phyloP scores from a whole-genome alignment of 2,113 vertebrate genomes.

The Notothenia rossii region DNA sequence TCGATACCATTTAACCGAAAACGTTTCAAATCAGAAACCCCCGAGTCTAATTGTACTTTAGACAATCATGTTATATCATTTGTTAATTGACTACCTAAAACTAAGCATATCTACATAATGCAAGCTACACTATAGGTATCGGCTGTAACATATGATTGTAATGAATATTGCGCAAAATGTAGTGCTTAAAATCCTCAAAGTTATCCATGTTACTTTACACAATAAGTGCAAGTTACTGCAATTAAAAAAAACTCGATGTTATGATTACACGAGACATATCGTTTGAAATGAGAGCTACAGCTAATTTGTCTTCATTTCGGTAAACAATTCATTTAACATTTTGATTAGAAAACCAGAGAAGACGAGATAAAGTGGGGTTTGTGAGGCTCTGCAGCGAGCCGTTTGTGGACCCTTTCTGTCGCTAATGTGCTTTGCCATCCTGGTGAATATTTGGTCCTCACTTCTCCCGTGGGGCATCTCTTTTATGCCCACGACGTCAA shows the following conservation, averaged over 20 bases:
- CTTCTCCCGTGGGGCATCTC: conserved; percentile 54
- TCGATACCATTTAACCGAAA: neutral
- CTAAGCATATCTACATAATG: conserved; percentile 50
- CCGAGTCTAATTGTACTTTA: neutral
- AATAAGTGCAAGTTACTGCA: neutral
- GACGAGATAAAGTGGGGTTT: neutral
- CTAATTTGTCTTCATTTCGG: neutral
- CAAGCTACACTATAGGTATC: conserved; percentile 19
- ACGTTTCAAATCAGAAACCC: neutral
- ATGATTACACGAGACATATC: neutral
- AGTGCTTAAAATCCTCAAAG: conserved; percentile 38
- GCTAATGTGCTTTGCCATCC: conserved; percentile 66
- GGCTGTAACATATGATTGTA: neutral
- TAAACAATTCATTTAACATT: neutral
- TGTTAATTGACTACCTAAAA: conserved; percentile 41
- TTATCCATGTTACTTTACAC: neutral
- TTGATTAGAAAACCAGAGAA: neutral
- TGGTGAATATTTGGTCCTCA: conserved; percentile 57
- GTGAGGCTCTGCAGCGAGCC: neutral
- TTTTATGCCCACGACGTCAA: conserved; percentile 16
- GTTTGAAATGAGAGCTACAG: neutral
- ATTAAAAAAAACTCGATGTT: neutral
- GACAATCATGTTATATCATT: conserved; percentile 26
- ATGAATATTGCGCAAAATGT: conserved; percentile 18
- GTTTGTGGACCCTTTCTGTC: conserved; percentile 39